A percentile compares a stretch with the other conserved stretches of the same genome.
phyloP scores from a whole-genome alignment of 1,140 invertebrate species.

The Diabrotica virgifera region DNA sequence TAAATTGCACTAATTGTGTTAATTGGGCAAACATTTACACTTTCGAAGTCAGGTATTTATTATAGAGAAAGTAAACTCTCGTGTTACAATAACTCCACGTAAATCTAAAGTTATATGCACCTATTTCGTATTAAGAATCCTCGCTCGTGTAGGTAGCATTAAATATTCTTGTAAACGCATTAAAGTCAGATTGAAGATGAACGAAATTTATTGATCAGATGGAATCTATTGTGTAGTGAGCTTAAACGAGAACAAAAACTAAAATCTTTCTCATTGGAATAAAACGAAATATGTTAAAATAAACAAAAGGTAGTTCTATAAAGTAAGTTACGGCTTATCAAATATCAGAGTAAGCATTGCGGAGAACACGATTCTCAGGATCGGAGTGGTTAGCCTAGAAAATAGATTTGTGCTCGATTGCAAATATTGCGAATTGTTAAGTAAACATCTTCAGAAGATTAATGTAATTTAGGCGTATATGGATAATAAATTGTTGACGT shows the following conservation, averaged over 20 bases:
- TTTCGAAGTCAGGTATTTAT: no score
- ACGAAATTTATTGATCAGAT: conserved; percentile 15
- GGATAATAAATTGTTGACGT: no score
- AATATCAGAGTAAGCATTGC: conserved; percentile 17
- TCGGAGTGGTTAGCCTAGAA: conserved; percentile 24
- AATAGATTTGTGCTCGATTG: conserved; percentile 24
- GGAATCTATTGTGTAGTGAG: conserved; percentile 12
- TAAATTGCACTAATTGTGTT: no score
- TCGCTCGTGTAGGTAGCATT: conserved; percentile 10
- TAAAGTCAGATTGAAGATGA: conserved; percentile 16
- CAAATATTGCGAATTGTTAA: conserved; percentile 21
- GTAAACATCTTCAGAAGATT: conserved; percentile 17
- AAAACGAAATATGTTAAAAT: conserved; percentile 23
- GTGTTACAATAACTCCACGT: not conserved
- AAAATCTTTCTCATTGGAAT: conserved; percentile 21
- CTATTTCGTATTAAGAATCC: conserved; percentile 6
- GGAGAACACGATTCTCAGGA: conserved; percentile 19
- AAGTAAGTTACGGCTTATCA: conserved; percentile 21
- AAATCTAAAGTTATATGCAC: not conserved
- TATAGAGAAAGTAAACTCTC: no score
- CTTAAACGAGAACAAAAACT: conserved; percentile 2
- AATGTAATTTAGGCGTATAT: conserved; percentile 11
- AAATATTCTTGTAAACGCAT: conserved; percentile 6
- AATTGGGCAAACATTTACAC: no score
- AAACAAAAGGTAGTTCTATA: conserved; percentile 17